Evolutionary conservation across 1,140 invertebrate genomes (phyloP), one percentile per base, ranked within the genome.

Genomic region (Ptiloglossa arizonensis): DNA sequence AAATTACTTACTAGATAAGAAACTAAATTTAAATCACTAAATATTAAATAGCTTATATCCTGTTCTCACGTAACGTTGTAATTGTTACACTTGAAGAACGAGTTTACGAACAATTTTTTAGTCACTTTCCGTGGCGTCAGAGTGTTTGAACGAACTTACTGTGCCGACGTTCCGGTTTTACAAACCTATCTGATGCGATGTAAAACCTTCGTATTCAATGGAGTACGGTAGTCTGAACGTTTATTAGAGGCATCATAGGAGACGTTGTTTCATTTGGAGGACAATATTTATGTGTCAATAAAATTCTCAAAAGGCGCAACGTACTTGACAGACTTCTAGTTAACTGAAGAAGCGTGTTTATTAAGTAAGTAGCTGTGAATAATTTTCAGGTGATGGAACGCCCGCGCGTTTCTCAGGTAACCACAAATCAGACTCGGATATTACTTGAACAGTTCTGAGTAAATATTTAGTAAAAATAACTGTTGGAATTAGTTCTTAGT

Each of bases 181-280:
- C 13, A 50, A 22, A 17, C 44, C 66, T 38, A 82, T 74, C 72
- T 72, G n/a, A 41, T 24, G 24, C 29, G 32, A 71, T 63, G 60
- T 59, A 44, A 68, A 19, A 62, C 8, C 24, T 84, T 72, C 27
- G 22, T 84, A 73, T 67, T 81, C 44, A 66, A 73, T 84, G 67
- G 83, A 60, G 82, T 78, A 81, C 56, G 59, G 83, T 74, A 56
- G 79, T 70, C 66, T 54, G 38, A 71, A 41, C 44, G 66, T 73
- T 77, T 86, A 76, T 86, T 73, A 85, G 56, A 80, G 80, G 83
- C 84, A 83, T 86, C 80, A 68, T 86, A 73, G 56, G 52, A 68
- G 62, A 66, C 35, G 69, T 71, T 35, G 72, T 82, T 82, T 76
- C 48, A 35, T 57, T 59, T 76, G 32, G 59, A 80, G 29, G 44